Evolutionary conservation across 23 tunicate genomes (phyloP), one percentile per base, ranked within the genome.

Genomic region (Oikopleura vanhoeffeni): DNA sequence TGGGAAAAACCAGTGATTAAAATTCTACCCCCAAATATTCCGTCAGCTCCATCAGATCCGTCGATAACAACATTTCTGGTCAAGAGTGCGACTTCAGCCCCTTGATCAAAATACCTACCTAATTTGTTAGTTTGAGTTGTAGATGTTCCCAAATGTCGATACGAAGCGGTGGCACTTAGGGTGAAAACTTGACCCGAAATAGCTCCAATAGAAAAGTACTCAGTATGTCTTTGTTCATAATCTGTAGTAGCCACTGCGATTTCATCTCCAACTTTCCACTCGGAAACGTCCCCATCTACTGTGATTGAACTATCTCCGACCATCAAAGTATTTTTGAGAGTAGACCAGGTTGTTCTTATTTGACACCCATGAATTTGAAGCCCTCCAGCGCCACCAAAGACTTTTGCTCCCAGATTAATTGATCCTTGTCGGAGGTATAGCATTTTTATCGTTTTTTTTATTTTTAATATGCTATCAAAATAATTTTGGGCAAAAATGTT

Each of bases 231-330:
- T 71, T 28, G 32, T 91, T 75, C 83, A 85, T 85, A 94, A 0
- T 93, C 86, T 8, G 94, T 90, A 28, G 94, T 87, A 28, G 99
- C 89, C 40, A 95, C 86, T 38, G 91, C 90, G 76, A 95, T 90
- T 49, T 95, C 97, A 32, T 95, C 90, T 1, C 91, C 91, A 41
- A 42, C 92, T 0, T 60, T 67, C 99, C 99, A 95, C 40, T 87
- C 90, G 39, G 79, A 71, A 38, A 95, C 96, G n/a, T 57, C 86
- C 36, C 85, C 86, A 35, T 41, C 40, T 0, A 95, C 83, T 3
- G 40, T 76, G 40, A 95, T 87, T 28, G 67, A 76, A 8, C 39
- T 58, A 4, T 85, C 75, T 33, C 97, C 99, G 40, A 76, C 86
- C 4, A 1, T 41, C 1, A 88, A 90, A 75, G 99, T 95, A 34